Evolutionary conservation across 2,888 invertebrate species (phyloP).

Genomic region (Dynastes hyllus): DNA sequence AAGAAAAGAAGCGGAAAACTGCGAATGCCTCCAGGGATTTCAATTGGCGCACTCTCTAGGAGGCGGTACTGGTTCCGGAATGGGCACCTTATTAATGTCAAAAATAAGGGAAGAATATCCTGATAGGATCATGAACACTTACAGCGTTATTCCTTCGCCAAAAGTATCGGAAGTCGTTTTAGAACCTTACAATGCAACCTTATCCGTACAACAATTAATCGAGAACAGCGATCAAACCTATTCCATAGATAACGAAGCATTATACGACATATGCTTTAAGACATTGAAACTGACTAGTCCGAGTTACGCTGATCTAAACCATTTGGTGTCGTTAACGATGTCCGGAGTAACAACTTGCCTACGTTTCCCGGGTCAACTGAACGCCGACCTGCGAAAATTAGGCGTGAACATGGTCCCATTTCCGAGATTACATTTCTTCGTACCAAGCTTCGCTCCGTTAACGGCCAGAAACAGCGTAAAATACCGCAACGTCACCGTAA

Average conservation of each 20-base stretch:
- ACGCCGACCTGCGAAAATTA: conserved; percentile 79
- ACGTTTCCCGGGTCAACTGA: conserved; percentile 81
- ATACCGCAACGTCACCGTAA: conserved; percentile 84
- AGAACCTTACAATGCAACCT: conserved; percentile 78
- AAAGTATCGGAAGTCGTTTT: conserved; percentile 80
- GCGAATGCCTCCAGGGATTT: conserved; percentile 87
- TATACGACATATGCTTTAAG: conserved; percentile 78
- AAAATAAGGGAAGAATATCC: conserved; percentile 86
- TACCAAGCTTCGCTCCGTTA: conserved; percentile 79
- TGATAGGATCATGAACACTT: conserved; percentile 84
- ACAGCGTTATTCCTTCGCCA: conserved; percentile 80
- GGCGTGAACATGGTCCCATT: conserved; percentile 80
- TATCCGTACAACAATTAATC: conserved; percentile 75
- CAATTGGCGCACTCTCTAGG: conserved; percentile 84
- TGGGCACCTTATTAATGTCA: conserved; percentile 82
- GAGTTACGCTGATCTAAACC: conserved; percentile 74
- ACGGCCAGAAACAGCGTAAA: conserved; percentile 76
- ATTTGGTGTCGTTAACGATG: conserved; percentile 76
- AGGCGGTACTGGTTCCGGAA: conserved; percentile 85
- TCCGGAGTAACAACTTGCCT: conserved; percentile 78
- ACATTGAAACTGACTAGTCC: conserved; percentile 76
- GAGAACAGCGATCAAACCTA: conserved; percentile 78
- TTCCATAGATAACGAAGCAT: conserved; percentile 78
- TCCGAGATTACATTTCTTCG: conserved; percentile 79
- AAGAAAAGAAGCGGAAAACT: conserved; percentile 81